phyloP scores from a whole-genome alignment of 1,140 invertebrate genomes.

The Drosophila ambigua region DNA sequence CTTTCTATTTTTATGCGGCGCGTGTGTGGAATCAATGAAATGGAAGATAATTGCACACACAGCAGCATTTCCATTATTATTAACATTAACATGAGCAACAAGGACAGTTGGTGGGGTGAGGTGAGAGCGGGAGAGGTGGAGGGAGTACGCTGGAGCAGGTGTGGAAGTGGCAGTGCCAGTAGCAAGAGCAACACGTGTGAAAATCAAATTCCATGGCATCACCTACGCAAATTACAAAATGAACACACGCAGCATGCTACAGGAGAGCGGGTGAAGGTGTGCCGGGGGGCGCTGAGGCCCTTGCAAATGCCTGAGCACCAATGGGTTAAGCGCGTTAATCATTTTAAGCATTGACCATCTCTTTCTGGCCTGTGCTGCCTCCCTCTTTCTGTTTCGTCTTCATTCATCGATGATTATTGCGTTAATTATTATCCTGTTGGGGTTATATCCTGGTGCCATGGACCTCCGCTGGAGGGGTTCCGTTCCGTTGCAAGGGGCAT shows the following conservation, averaged over 20 bases:
- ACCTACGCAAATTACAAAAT: constrained; percentile 82
- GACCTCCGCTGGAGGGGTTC: constrained; percentile 34
- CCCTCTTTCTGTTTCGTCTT: neutral
- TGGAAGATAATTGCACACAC: constrained; percentile 76
- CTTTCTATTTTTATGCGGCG: constrained; percentile 73
- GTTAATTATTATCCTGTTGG: constrained; percentile 79
- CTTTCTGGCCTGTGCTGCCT: constrained; percentile 9
- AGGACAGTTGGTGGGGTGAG: constrained; percentile 39
- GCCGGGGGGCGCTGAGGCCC: constrained; percentile 13
- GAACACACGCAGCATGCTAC: constrained; percentile 67
- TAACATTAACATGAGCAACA: constrained; percentile 70
- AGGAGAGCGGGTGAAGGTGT: constrained; percentile 1
- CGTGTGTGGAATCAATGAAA: constrained; percentile 74
- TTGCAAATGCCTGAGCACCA: constrained; percentile 48
- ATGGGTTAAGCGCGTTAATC: constrained; percentile 71
- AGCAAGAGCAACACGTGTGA: constrained; percentile 73
- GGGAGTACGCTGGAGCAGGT: constrained; percentile 21
- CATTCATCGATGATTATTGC: constrained; percentile 83
- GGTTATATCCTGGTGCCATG: constrained; percentile 38
- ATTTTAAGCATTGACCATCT: constrained; percentile 67
- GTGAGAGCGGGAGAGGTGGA: neutral
- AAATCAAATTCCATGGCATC: constrained; percentile 83
- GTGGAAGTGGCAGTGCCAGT: constrained; percentile 17
- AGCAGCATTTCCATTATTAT: constrained; percentile 76
- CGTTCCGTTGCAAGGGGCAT: constrained; percentile 53